phyloP scores from a whole-genome alignment of 2,888 invertebrate species.

The Tortricodes alternella region DNA sequence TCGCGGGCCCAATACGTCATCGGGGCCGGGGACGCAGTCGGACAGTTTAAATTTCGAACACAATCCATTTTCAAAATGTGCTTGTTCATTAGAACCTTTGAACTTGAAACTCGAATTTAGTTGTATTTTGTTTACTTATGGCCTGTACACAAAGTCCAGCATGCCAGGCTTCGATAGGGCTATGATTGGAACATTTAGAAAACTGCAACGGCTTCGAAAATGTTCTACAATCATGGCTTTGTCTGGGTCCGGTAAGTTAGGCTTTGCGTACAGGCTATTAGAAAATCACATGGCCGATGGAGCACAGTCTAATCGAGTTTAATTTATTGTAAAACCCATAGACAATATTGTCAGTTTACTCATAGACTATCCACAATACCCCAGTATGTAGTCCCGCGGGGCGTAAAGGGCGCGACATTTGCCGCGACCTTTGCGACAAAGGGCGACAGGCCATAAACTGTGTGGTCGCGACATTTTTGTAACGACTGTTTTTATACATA shows the following conservation, averaged over 20 bases:
- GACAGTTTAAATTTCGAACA: conserved; percentile 74
- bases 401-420: conserved; percentile 29
- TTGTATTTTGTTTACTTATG: not conserved
- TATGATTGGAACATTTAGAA: too few relatives aligned
- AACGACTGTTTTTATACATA: too few relatives aligned
- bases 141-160: not conserved
- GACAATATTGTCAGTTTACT: not conserved
- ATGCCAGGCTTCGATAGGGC: not conserved
- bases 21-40: conserved; percentile 46
- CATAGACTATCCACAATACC: not conserved
- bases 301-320: too few relatives aligned
- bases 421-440: conserved; percentile 16
- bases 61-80: conserved; percentile 63
- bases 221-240: too few relatives aligned
- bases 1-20: conserved; percentile 71
- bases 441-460: conserved; percentile 4
- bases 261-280: too few relatives aligned
- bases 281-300: too few relatives aligned
- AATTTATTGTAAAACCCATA: too few relatives aligned
- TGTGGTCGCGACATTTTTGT: conserved; percentile 16
- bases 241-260: too few relatives aligned
- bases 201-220: too few relatives aligned
- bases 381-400: conserved; percentile 18
- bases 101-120: not conserved
- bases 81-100: conserved; percentile 31